Percentiles rank a stretch among this genome's conserved stretches.
phyloP scores from a whole-genome alignment of 2,797 vertebrate genomes.

The Synaphobranchus kaupii region DNA sequence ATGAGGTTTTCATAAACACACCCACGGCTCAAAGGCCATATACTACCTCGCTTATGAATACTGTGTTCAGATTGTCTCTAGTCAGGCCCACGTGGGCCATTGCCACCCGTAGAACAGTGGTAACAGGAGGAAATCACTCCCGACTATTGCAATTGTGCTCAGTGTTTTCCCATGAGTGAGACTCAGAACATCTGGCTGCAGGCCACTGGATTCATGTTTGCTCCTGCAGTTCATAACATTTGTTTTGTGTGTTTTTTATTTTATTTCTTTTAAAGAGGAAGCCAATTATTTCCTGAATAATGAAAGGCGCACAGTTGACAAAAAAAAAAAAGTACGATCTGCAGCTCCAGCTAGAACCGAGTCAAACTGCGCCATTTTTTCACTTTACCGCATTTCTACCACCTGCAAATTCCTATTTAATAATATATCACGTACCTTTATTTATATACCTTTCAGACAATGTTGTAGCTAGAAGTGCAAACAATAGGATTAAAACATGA shows the following conservation, averaged over 20 bases:
- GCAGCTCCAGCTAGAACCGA: not conserved
- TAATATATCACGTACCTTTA: not conserved
- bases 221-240: not conserved
- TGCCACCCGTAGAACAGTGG: not conserved
- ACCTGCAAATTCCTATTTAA: not conserved
- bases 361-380: not conserved
- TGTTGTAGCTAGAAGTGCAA: not conserved
- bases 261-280: not conserved
- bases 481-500: too few relatives aligned
- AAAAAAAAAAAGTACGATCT: not conserved
- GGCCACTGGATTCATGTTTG: not conserved
- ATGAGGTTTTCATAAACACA: not conserved
- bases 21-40: not conserved
- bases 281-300: slow-evolving; percentile 20
- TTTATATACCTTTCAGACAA: not conserved
- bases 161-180: not conserved
- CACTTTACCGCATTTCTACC: not conserved
- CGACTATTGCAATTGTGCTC: not conserved
- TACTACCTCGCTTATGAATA: not conserved
- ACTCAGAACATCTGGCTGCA: not conserved
- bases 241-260: not conserved
- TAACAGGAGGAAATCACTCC: not conserved
- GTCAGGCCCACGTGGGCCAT: not conserved
- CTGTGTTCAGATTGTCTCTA: not conserved
- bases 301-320: not conserved